Evolutionary conservation across 2,888 invertebrate genomes (phyloP).

Genomic region (Agrochola lota): DNA sequence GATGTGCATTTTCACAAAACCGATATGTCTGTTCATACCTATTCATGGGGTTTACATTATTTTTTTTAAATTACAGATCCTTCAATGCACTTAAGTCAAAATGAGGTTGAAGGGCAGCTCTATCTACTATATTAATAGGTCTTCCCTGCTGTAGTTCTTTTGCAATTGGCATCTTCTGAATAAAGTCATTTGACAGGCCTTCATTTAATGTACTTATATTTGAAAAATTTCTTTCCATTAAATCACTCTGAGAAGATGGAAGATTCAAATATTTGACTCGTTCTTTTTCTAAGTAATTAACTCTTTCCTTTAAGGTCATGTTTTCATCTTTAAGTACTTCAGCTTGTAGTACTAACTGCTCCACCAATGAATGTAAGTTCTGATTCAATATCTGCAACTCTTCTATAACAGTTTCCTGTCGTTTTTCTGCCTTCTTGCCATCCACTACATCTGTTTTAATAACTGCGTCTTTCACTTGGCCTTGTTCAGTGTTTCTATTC

Average conservation of each 20-base stretch:
- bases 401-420: conserved; percentile 91
- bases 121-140: conserved; percentile 68
- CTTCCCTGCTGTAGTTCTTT: conserved; percentile 63
- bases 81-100: conserved; percentile 84
- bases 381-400: conserved; percentile 92
- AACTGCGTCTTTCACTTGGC: conserved; percentile 68
- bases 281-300: conserved; percentile 90
- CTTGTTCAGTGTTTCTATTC: conserved; percentile 71
- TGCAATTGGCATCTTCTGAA: conserved; percentile 67
- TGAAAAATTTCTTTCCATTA: conserved; percentile 71
- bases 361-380: conserved; percentile 89
- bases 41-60: not conserved
- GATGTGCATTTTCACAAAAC: conserved; percentile 8
- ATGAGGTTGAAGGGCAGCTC: conserved; percentile 73
- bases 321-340: conserved; percentile 93
- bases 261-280: conserved; percentile 85
- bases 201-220: conserved; percentile 66
- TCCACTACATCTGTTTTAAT: conserved; percentile 72
- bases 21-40: not conserved
- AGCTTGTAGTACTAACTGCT: conserved; percentile 91
- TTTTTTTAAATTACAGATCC: conserved; percentile 70
- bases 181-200: conserved; percentile 65
- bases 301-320: conserved; percentile 89
- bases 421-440: conserved; percentile 91
- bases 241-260: conserved; percentile 74